Evolutionary conservation across 2,113 vertebrate genomes (phyloP).

Genomic region (Rafetus swinhoei): DNA sequence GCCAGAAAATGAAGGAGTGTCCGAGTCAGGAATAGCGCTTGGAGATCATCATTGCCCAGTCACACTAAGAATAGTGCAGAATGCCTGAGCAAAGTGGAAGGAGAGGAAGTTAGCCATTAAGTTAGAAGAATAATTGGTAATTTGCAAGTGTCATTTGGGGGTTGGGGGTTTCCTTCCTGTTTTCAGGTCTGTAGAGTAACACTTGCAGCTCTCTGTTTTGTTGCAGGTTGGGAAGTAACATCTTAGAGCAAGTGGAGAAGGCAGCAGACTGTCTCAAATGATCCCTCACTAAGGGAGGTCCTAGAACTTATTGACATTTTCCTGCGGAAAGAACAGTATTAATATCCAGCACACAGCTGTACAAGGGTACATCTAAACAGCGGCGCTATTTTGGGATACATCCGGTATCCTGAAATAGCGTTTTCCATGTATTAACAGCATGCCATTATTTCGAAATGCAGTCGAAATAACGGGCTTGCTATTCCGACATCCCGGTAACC

Average conservation of each 20-base stretch:
- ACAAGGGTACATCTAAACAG: not conserved
- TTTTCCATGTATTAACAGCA: no score
- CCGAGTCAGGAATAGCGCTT: rapidly evolving
- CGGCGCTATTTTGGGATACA: no score
- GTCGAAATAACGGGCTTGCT: no score
- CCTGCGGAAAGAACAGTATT: slow-evolving; percentile 14
- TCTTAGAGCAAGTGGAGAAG: slow-evolving; percentile 25
- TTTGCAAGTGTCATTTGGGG: not conserved
- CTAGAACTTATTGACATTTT: not conserved
- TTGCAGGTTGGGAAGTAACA: not conserved
- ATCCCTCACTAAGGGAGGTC: not conserved
- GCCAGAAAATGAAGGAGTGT: rapidly evolving
- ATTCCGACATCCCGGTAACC: no score
- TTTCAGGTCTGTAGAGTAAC: not conserved
- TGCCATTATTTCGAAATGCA: no score
- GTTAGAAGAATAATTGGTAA: not conserved
- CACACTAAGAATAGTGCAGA: not conserved
- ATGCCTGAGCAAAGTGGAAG: not conserved
- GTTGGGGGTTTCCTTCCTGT: no score
- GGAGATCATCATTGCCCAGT: not conserved
- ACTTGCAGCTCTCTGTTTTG: not conserved
- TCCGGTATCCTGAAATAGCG: no score
- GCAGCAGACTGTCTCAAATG: not conserved
- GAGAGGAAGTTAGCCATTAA: not conserved
- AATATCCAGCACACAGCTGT: slow-evolving; percentile 26